Base-by-base conservation (phyloP, 2,888 invertebrate genomes). In the Ornithoptera priamus region DNA sequence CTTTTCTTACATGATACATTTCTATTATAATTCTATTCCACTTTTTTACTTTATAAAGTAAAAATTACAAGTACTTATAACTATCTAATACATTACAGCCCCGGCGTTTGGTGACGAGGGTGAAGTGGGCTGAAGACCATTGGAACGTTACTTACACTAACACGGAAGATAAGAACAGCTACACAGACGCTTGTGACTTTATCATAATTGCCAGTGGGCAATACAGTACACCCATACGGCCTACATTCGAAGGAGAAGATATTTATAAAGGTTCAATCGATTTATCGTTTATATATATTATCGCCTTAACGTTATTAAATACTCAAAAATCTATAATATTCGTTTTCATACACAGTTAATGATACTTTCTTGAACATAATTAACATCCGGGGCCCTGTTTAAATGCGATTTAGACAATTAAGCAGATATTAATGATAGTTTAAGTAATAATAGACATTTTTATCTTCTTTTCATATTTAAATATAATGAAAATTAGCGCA, bases 191-290 rank as follows among this genome's bases (percentile, higher is more conserved):
- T 5, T 96, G 95, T 77, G 95, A 96, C 79, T 94, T 94, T 64
- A 89, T 96, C 7, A 93, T 96, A 73, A 88, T 96, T 8, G 96
- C 96, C 76, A 95, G 94, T 77, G 96, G 96, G 80, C 95, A 93
- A 77, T 90, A 89, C 73, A 81, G 83, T 66, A 80, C 80, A 7
- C 86, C 87, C 0, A 76, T 76, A 1, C 79, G 83, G 73, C 92
- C 93, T 0, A 80, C 82, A 42, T 80, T 88, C 36, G 80, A 83
- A 1, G 84, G 87, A 20, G 78, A 84, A 62, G 82, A 88, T 2
- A 66, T 73, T 12, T 93, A 89, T 73, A 81, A 84, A 85, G 93
- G 93, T 88, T 78, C 73, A 22, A 57, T 57, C 18, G 36, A 39
- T 18, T 12, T 56, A 22, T 30, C 22, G 22, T 22, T 22, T 22